Evolutionary conservation across 2,797 vertebrate genomes (phyloP).

Genomic region (Champsocephalus gunnari): DNA sequence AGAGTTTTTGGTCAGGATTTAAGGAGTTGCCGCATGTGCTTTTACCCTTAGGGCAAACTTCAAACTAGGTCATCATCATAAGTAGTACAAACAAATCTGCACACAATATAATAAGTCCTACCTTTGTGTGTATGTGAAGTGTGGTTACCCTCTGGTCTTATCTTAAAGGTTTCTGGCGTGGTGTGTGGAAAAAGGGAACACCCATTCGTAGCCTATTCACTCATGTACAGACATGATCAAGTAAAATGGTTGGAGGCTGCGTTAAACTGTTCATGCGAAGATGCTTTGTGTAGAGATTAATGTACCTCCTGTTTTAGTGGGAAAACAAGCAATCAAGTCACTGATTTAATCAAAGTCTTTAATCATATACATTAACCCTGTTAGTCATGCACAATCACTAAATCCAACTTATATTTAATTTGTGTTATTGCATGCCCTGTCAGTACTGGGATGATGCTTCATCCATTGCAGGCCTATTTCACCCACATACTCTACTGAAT

Average conservation of each 20-base stretch:
- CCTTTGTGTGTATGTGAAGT: neutral
- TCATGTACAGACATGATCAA: constrained; percentile 30
- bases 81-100: neutral
- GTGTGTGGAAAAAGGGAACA: constrained; percentile 4
- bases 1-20: neutral
- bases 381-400: neutral
- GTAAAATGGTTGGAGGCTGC: neutral
- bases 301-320: neutral
- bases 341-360: neutral
- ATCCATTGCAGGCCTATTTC: constrained; percentile 54
- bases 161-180: neutral
- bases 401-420: constrained; percentile 36
- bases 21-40: neutral
- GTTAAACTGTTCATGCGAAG: constrained; percentile 5
- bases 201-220: constrained; percentile 4
- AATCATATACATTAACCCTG: neutral
- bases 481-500: constrained; percentile 58
- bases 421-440: constrained; percentile 5
- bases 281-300: constrained; percentile 5
- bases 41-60: constrained; percentile 1
- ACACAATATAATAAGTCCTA: neutral
- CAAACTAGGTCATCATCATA: neutral
- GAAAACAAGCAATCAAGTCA: neutral
- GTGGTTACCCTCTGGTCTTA: neutral
- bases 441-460: constrained; percentile 28